phyloP scores from a whole-genome alignment of 2,113 vertebrate species.

The Hyperoodon ampullatus region DNA sequence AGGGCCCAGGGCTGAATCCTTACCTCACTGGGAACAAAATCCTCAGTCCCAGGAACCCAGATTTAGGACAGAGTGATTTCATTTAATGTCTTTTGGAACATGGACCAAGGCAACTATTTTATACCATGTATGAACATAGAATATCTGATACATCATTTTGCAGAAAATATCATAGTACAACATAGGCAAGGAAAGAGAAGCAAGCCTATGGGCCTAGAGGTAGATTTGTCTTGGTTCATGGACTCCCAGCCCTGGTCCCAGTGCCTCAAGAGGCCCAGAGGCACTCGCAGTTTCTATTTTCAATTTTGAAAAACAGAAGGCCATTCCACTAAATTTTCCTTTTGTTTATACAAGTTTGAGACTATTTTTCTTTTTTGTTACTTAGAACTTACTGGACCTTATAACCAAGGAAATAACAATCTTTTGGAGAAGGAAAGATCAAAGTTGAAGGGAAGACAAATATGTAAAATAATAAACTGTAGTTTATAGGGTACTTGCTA shows the following conservation, averaged over 20 bases:
- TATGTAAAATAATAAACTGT: neutral
- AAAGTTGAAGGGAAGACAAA: neutral
- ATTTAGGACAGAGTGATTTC: neutral
- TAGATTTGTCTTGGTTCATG: accelerated
- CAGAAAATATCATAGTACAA: neutral
- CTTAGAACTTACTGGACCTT: neutral
- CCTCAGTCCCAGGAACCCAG: neutral
- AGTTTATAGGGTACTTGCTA: neutral
- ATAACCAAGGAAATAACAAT: neutral
- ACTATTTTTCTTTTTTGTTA: neutral
- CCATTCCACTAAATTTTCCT: neutral
- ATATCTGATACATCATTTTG: neutral
- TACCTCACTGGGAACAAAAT: neutral
- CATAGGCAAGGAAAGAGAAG: neutral
- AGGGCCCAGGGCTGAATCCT: neutral
- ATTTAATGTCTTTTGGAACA: neutral
- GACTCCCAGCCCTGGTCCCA: neutral
- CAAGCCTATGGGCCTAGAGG: neutral
- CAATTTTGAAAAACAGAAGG: neutral
- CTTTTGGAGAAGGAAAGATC: neutral
- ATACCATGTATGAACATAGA: neutral
- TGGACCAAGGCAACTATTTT: neutral
- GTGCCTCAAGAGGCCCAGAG: neutral
- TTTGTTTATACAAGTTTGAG: neutral
- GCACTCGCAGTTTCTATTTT: neutral